Evolutionary conservation across 37 sponge, comb jelly and placozoan species (phyloP).

Genomic region (Lycopodina hypogea): DNA sequence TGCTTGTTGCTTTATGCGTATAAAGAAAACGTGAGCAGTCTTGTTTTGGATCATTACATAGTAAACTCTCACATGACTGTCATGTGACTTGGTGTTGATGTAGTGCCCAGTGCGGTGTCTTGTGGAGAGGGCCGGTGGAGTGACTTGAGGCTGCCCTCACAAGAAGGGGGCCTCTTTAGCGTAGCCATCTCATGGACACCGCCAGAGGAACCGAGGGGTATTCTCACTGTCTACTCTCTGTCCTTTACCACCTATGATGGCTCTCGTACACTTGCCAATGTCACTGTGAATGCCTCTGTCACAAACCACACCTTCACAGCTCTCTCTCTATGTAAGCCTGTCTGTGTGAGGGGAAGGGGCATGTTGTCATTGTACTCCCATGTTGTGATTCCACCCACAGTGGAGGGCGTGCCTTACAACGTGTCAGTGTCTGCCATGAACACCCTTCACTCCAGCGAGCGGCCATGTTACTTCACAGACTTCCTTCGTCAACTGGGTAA

Average conservation of each 20-base stretch:
- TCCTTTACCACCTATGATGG: background rate
- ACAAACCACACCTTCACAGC: background rate
- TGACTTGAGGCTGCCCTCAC: background rate
- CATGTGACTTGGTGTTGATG: background rate
- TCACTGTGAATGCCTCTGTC: background rate
- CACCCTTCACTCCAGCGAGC: background rate
- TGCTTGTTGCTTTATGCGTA: background rate
- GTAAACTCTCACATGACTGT: no score
- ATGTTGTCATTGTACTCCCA: no score
- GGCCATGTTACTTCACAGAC: background rate
- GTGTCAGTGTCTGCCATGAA: constrained; percentile 19
- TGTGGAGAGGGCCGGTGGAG: background rate
- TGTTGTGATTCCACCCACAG: background rate
- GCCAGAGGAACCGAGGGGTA: constrained; percentile 13
- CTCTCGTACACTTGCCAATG: background rate
- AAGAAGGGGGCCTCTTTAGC: background rate
- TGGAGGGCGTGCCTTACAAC: constrained; percentile 28
- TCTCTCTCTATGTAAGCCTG: background rate
- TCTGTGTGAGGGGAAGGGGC: no score
- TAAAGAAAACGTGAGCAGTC: background rate
- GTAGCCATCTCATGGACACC: constrained; percentile 14
- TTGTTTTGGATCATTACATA: background rate
- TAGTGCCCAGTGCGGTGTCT: background rate
- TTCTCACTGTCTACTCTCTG: constrained; percentile 1
- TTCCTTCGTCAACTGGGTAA: constrained; percentile 22